Evolutionary conservation across 2,113 vertebrate genomes (phyloP), one percentile per base, ranked within the genome.

Genomic region (Hymenochirus boettgeri): DNA sequence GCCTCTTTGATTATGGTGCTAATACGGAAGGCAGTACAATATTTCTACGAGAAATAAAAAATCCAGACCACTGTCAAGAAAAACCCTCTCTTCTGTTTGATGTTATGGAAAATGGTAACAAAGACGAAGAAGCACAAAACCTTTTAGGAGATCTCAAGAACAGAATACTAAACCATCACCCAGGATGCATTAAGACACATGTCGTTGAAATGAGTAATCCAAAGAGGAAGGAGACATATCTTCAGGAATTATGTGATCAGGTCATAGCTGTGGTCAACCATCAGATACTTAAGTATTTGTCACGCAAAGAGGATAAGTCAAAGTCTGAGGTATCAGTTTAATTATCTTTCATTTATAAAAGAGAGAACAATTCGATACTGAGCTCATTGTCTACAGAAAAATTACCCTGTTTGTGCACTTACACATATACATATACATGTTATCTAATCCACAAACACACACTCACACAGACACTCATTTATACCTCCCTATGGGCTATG

Each of bases 11-110:
- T 7, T 53, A 62, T 1, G 45, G 37, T 1, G 57, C 47, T 0
- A 7, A 52, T 3, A 51, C 75, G 2, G 6, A 3, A 0, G 64
- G 76, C 0, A 66, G 82, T 7, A 72, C 86, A 1, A 12, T 94
- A 24, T 90, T 93, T 46, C 31, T 93, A 19, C 74, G 88, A 2
- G 86, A 93, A 48, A 61, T 73, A 42, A 83, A 79, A 3, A 79
- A 73, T 18, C 80, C 88, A 47, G 70, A 56, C 25, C 63, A 63
- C 0, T 62, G 72, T 15, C 77, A 83, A 1, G 79, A 78, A 52
- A 80, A 78, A 3, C 11, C 75, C 8, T 67, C 77, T 2, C 76
- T 70, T 56, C 76, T 75, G 61, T 69, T 84, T 48, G 88, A 89
- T 42, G 27, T 83, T 25, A 81, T 76, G 0, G 57, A 73, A 0